phyloP scores from a whole-genome alignment of 2,113 vertebrate species.

The Papio anubis region DNA sequence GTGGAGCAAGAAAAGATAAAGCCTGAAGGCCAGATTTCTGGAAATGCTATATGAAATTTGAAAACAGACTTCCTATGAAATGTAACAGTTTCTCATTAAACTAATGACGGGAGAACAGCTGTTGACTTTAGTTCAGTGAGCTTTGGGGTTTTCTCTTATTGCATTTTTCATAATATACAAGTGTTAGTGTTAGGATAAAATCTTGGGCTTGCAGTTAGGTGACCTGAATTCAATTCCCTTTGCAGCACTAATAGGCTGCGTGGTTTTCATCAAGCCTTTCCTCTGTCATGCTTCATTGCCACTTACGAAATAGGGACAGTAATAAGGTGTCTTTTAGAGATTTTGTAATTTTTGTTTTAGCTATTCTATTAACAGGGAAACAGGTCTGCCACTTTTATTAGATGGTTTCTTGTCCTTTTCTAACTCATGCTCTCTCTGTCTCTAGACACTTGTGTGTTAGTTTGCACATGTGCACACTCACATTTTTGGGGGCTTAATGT shows the following conservation, averaged over 20 bases:
- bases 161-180: constrained; percentile 42
- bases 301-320: neutral
- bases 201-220: constrained; percentile 16
- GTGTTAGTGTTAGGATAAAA: constrained; percentile 53
- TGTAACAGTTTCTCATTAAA: constrained; percentile 74
- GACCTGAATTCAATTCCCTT: constrained; percentile 57
- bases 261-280: neutral
- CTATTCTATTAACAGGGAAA: neutral
- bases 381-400: neutral
- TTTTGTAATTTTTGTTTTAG: constrained; percentile 20
- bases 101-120: constrained; percentile 69
- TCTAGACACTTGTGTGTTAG: neutral
- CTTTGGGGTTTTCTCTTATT: neutral
- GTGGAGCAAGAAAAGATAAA: constrained; percentile 8
- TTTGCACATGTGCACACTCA: neutral
- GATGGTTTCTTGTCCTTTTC: neutral
- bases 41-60: constrained; percentile 58
- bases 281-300: neutral
- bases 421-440: neutral
- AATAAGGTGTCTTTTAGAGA: neutral
- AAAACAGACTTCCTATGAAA: constrained; percentile 68
- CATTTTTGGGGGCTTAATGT: constrained; percentile 66
- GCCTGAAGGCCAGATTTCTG: constrained; percentile 42
- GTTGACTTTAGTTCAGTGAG: constrained; percentile 40
- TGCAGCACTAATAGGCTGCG: neutral